phyloP scores from a whole-genome alignment of 2,113 vertebrate genomes.

The Pterocles gutturalis region DNA sequence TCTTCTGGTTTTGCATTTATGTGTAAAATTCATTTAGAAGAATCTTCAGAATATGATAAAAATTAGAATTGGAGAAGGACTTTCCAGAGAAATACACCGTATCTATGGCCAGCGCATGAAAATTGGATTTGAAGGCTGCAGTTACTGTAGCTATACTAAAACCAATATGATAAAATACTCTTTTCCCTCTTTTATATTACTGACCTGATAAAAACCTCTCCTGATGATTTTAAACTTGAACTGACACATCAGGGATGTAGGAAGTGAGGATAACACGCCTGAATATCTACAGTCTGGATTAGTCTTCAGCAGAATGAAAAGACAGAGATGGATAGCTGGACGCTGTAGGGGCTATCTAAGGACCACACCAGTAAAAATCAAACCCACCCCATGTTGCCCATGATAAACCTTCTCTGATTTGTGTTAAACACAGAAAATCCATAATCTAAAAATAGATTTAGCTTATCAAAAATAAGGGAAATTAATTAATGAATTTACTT shows the following conservation, averaged over 20 bases:
- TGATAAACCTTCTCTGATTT: not conserved
- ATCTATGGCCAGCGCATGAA: slow-evolving; percentile 59
- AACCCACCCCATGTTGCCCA: not conserved
- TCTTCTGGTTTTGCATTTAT: slow-evolving; percentile 77
- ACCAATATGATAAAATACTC: slow-evolving; percentile 50
- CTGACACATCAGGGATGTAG: slow-evolving; percentile 9
- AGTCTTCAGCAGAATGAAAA: not conserved
- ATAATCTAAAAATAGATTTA: slow-evolving; percentile 55
- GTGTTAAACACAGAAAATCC: slow-evolving; percentile 43
- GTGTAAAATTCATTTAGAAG: slow-evolving; percentile 76
- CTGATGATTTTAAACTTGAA: slow-evolving; percentile 62
- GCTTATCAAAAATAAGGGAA: not conserved
- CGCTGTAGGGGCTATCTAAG: not conserved
- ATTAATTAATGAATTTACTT: not conserved
- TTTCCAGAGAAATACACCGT: slow-evolving; percentile 37
- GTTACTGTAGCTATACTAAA: slow-evolving; percentile 63
- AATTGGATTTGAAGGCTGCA: slow-evolving; percentile 60
- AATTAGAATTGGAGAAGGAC: slow-evolving; percentile 56
- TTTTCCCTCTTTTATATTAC: slow-evolving; percentile 50
- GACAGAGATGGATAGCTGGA: not conserved
- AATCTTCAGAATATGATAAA: slow-evolving; percentile 75
- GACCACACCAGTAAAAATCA: slow-evolving; percentile 2
- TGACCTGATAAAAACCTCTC: slow-evolving; percentile 27
- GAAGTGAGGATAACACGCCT: slow-evolving; percentile 46
- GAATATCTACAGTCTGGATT: slow-evolving; percentile 16